phyloP scores from a whole-genome alignment of 37 sponge, comb jelly and placozoan genomes.

The Theonella swinhoei region DNA sequence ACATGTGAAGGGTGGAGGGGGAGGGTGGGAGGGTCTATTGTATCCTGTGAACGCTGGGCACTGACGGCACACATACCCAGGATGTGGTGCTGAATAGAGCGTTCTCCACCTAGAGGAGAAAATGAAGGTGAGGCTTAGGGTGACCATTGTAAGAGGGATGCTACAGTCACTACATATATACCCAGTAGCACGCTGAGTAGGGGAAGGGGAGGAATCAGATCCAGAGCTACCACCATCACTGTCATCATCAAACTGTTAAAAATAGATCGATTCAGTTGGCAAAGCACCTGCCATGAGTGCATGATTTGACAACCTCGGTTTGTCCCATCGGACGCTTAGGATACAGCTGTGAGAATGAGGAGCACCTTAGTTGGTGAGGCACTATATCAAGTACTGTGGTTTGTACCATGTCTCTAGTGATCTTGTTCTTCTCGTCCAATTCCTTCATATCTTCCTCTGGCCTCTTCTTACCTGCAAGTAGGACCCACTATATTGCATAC shows the following conservation, averaged over 20 bases:
- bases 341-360: constrained; percentile 26
- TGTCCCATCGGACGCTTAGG: too few species aligned
- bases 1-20: constrained; percentile 66
- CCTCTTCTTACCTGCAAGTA: constrained; percentile 66
- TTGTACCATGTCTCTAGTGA: constrained; percentile 80
- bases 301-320: too few species aligned
- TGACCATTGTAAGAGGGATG: too few species aligned
- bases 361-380: neutral
- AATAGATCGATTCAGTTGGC: too few species aligned
- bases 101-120: too few species aligned
- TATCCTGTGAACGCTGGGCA: constrained; percentile 67
- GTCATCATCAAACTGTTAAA: constrained; percentile 48
- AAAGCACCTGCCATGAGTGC: too few species aligned
- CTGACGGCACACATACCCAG: constrained; percentile 68
- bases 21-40: constrained; percentile 12
- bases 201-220: neutral
- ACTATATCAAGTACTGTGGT: too few species aligned
- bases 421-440: constrained; percentile 85
- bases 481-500: neutral
- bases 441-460: constrained; percentile 82
- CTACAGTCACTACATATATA: too few species aligned
- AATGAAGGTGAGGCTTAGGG: too few species aligned
- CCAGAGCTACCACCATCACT: neutral
- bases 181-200: too few species aligned
- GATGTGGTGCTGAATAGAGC: constrained; percentile 1